Base-by-base conservation (phyloP, 2,113 vertebrate genomes). In the Amazona guildingii region DNA sequence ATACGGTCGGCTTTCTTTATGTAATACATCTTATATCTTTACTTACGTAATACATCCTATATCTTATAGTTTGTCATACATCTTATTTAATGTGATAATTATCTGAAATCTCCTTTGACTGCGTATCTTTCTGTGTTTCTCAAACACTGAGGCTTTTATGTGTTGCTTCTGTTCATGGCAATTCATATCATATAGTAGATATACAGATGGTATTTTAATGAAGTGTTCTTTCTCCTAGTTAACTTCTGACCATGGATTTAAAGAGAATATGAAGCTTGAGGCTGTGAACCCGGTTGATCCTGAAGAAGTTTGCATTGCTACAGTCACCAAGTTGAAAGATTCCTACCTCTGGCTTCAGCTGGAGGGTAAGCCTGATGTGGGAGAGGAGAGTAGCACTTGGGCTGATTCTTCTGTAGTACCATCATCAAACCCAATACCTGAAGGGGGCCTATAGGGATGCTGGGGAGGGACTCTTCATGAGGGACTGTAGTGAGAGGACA, bases 221-320 rank as follows among this genome's bases (percentile, higher is more conserved):
- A 84, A 63, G 11, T 41, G 2, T 43, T 90, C 72, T 68, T 94
- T 86, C 74, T 93, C 69, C 64, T 97, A 99, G 99, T 98, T 98
- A 70, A 96, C 97, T 93, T 97, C 96, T 93, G 99, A 99, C 75
- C 99, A 99, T 94, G 98, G 98, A 88, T 99, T 99, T 97, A 99
- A 99, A 97, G 99, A 99, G 95, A 98, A 98, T 89, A 99, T 99
- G 99, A 99, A 99, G 97, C 98, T 99, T 35, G 99, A 99, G 97
- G 99, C 99, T 13, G 99, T 99, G 96, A 99, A 99, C 97, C 99
- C 98, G 8, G 96, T 99, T 93, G 98, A 98, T 76, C 98, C 99
- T 23, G 98, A 99, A 97, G 99, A 99, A 97, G 99, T 99, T 83
- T 99, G 99, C 35, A 98, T 99, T 94, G 99, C 99, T 44, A 99